Base-by-base conservation (phyloP, 2,888 invertebrate genomes). In the Bombyx huttoni region DNA sequence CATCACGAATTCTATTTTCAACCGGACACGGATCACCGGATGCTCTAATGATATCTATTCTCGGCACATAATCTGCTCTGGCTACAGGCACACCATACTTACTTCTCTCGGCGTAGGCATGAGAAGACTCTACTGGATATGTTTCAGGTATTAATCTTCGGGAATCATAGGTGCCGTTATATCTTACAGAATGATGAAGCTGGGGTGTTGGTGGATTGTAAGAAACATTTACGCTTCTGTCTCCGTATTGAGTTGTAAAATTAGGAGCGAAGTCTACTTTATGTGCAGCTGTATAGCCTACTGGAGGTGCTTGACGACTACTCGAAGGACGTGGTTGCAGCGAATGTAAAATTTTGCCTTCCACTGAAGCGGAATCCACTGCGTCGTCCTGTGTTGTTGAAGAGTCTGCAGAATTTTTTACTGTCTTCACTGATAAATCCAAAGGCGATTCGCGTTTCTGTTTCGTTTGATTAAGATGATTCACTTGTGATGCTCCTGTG, bases 371-470 rank as follows among this genome's bases (percentile, higher is more conserved):
- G 13, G 86, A 86, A 65, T 92, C 91, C 12, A 86, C 69, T 3
- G 86, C 76, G 52, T 91, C 91, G 65, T 93, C 93, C 66, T 91
- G 91, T 12, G 94, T 93, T 0, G 96, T 96, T 0, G 96, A 96
- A 0, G 96, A 96, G 78, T 96, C 96, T 0, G 96, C 96, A 5
- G 95, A 93, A 51, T 96, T 96, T 72, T 95, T 92, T 0, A 96
- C 93, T 1, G 96, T 96, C 76, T 96, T 96, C 49, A 96, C 95
- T 0, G 96, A 96, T 51, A 97, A 88, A 81, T 97, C 97, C 55
- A 97, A 81, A 0, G 96, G 96, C 9, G 95, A 95, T 75, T 94
- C 94, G 46, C 93, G 89, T 73, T 93, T 93, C 55, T 86, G 84
- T 65, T 86, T 87, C 48, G 76, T 78, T 63, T 78, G 81, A 60